Conservation (phyloP, 1,140 invertebrate species). For the Apocrypta bakeri region DNA sequence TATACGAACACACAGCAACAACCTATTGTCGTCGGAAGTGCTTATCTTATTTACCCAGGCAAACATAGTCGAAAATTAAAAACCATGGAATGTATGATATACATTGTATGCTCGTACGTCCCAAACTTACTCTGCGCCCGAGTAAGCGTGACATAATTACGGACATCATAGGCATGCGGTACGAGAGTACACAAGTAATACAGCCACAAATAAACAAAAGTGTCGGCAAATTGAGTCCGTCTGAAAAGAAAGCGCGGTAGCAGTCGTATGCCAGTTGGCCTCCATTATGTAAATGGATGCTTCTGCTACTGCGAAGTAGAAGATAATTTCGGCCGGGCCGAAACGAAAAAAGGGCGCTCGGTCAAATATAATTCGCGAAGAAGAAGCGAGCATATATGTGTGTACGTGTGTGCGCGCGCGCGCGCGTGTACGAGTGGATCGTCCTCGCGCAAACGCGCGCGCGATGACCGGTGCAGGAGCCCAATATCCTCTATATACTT, state of each 20-base stretch:
- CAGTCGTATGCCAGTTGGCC: slow-evolving; percentile 43
- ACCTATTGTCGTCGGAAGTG: background rate
- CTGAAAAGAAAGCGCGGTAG: slow-evolving; percentile 42
- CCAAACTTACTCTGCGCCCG: background rate
- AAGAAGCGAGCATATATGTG: background rate
- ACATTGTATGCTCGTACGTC: background rate
- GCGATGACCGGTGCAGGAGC: slow-evolving; percentile 30
- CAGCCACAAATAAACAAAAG: background rate
- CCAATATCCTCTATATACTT: slow-evolving; percentile 14
- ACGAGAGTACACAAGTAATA: background rate
- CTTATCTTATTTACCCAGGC: slow-evolving; percentile 11
- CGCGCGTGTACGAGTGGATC: background rate
- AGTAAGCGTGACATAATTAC: slow-evolving; percentile 25
- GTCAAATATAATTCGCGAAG: slow-evolving; percentile 21
- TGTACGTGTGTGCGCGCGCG: slow-evolving; percentile 37
- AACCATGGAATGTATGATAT: background rate
- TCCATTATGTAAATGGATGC: slow-evolving; percentile 46
- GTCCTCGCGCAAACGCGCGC: background rate
- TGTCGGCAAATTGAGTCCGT: slow-evolving; percentile 33
- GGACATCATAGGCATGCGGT: background rate
- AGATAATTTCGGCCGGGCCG: background rate
- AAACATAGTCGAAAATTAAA: slow-evolving; percentile 21
- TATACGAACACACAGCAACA: background rate
- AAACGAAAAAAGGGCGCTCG: slow-evolving; percentile 10
- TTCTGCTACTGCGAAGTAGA: too few species aligned